phyloP scores from a whole-genome alignment of 2,113 vertebrate genomes.

The Boleophthalmus pectinirostris region DNA sequence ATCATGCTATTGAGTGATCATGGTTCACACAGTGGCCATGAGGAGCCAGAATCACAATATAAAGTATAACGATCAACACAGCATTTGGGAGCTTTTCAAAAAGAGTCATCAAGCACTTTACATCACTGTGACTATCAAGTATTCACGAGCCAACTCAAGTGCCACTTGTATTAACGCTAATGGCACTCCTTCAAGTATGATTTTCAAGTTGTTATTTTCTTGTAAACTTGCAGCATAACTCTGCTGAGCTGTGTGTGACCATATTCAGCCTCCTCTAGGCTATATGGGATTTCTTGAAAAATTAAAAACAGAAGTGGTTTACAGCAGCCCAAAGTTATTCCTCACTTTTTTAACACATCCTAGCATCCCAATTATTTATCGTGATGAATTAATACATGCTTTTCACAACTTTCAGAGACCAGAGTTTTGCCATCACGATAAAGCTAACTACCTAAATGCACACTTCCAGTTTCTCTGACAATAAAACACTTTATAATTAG shows the following conservation, averaged over 20 bases:
- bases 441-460: too few relatives aligned
- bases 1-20: not conserved
- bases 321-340: not conserved
- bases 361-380: too few relatives aligned
- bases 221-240: not conserved
- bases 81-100: not conserved
- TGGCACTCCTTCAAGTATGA: not conserved
- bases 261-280: not conserved
- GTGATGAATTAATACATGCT: too few relatives aligned
- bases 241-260: not conserved
- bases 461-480: too few relatives aligned
- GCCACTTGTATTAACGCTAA: constrained; percentile 1
- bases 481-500: too few relatives aligned
- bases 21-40: not conserved
- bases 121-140: not conserved
- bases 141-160: not conserved
- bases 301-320: not conserved
- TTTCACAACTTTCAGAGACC: too few relatives aligned
- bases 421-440: too few relatives aligned
- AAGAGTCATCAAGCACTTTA: not conserved
- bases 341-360: too few relatives aligned
- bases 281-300: not conserved
- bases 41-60: not conserved
- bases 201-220: not conserved
- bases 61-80: not conserved